Base-by-base conservation (phyloP, 1,140 invertebrate genomes). In the Eurosta solidaginis region DNA sequence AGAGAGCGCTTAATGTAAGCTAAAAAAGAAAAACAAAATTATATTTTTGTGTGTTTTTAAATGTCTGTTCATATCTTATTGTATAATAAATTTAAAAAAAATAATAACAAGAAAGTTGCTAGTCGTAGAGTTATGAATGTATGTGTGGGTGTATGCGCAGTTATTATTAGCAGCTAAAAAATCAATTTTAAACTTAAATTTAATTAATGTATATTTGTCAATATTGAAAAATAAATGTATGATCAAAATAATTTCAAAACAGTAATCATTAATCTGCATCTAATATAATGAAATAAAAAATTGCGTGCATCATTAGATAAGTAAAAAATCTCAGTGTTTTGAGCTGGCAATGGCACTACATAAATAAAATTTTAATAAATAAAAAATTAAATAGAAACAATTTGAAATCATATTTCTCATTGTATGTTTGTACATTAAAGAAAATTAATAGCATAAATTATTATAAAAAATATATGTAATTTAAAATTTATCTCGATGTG, bases 401-500 rank as follows among this genome's bases (percentile, higher is more conserved):
- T 59, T 59, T 17, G 22, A 40, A 33, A 20, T 68, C 36, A 68
- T 33, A 68, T 42, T 40, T 68, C 59, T 40, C 36, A 42, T 20
- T 68, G 29, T 68, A 42, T 68, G 59, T 68, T 40, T 68, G n/a
- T 68, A 68, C 33, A 40, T n/a, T n/a, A n/a, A n/a, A n/a, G n/a
- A n/a, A n/a, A 33, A 68, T 68, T 40, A 68, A 68, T 40, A 68
- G 40, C n/a, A 68, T 68, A 40, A 17, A 68, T 68, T 68, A 29
- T 29, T 68, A 68, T 40, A 33, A 63, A 52, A 49, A 5, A 52
- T 33, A 68, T 68, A 33, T 68, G 40, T 17, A 17, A 68, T 68
- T 68, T 68, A 40, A 68, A 68, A 68, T 22, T 68, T 33, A 68
- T 68, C 59, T 68, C 59, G 59, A 68, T 68, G 59, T 68, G 59